phyloP scores from a whole-genome alignment of 2,797 vertebrate genomes.

The Oryzias sinensis region DNA sequence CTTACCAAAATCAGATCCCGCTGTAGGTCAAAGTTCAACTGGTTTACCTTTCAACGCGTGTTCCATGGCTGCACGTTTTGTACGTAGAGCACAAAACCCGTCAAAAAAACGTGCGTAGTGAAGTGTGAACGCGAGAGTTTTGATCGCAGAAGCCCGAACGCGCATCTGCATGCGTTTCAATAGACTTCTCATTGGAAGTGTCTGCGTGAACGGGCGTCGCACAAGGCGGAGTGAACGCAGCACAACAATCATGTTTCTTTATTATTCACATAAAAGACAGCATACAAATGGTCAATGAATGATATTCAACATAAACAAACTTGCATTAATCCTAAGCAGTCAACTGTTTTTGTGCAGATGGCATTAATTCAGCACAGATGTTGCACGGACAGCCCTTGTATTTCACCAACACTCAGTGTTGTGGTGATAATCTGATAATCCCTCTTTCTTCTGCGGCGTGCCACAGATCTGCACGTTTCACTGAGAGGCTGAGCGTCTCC shows the following conservation, averaged over 20 bases:
- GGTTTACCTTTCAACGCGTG: too few species aligned
- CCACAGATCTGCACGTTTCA: conserved; percentile 11
- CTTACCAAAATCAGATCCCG: too few species aligned
- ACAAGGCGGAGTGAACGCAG: too few species aligned
- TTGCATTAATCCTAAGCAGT: conserved; percentile 11
- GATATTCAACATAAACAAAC: conserved; percentile 4
- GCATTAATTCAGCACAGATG: conserved; percentile 9
- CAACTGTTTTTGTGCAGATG: conserved; percentile 5
- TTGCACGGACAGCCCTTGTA: background rate
- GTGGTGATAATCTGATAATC: conserved; percentile 40
- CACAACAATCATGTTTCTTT: conserved; percentile 29
- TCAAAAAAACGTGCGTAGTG: too few species aligned
- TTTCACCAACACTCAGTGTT: conserved; percentile 22
- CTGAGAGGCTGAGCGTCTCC: conserved; percentile 20
- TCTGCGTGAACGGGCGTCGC: too few species aligned
- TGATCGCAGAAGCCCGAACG: too few species aligned
- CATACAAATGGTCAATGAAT: conserved; percentile 32
- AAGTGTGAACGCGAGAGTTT: too few species aligned
- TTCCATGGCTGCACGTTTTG: too few species aligned
- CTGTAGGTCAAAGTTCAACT: too few species aligned
- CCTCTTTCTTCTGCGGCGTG: conserved; percentile 12
- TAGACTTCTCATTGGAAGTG: too few species aligned
- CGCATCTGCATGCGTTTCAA: too few species aligned
- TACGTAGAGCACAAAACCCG: too few species aligned
- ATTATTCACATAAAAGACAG: conserved; percentile 22